A percentile compares a stretch with the other conserved stretches of the same genome.
These are phyloP conservation scores for Venturia canescens DNA, from an alignment of 1,140 invertebrate species.

Conservation along the genomic window DNA sequence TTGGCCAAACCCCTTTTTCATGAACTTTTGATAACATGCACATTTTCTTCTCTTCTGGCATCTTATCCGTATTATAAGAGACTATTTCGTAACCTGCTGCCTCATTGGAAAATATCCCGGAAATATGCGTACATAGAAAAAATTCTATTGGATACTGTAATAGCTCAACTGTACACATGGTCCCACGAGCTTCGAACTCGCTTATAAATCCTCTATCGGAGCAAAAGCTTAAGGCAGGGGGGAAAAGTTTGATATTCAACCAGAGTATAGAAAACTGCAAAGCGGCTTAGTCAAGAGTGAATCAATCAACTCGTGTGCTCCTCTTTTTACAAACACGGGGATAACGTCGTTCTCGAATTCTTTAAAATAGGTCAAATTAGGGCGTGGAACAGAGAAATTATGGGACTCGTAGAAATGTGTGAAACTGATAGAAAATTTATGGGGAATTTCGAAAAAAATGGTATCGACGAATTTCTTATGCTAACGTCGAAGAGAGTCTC, in stretches of 20 bases:
- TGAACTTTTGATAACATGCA: neutral
- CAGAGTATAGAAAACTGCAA: conserved; percentile 40
- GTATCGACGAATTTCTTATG: too few species aligned
- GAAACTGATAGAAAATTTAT: neutral
- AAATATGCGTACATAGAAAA: conserved; percentile 1
- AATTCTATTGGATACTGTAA: conserved; percentile 43
- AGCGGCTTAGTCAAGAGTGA: conserved; percentile 44
- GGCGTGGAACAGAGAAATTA: neutral
- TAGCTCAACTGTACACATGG: conserved; percentile 13
- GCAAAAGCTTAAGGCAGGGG: neutral
- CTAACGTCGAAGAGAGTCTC: too few species aligned
- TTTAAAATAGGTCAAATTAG: conserved; percentile 30
- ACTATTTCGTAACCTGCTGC: conserved; percentile 35
- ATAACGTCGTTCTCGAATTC: neutral
- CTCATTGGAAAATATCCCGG: conserved; percentile 28
- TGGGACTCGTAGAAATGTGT: conserved; percentile 16
- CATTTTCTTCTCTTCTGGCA: neutral
- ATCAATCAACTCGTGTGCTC: conserved; percentile 23
- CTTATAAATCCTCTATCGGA: neutral
- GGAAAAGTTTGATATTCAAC: conserved; percentile 27
- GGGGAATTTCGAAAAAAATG: neutral
- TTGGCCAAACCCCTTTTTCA: neutral
- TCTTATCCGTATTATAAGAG: neutral
- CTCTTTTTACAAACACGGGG: neutral
- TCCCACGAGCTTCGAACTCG: neutral